Percentiles rank a stretch among this genome's conserved stretches.
These are phyloP conservation scores for Sarcophaga subvicina DNA, from an alignment of 2,888 invertebrate genomes.

Conservation along the genomic window DNA sequence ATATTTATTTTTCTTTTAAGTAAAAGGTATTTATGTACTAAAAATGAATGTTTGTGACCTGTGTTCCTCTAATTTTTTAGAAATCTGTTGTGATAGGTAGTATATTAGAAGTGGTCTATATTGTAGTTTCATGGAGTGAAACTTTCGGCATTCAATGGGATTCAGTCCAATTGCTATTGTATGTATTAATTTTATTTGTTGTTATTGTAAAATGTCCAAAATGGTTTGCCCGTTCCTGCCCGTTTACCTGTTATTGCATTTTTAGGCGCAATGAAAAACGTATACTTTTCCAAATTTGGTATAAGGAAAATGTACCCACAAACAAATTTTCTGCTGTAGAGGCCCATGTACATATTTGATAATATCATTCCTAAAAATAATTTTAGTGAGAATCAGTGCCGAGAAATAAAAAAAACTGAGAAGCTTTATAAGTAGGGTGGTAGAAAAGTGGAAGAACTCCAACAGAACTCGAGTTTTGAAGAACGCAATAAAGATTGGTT, in stretches of 20 bases:
- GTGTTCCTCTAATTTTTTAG: not conserved
- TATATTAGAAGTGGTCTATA: not conserved
- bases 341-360: too few species aligned
- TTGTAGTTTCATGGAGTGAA: too few species aligned
- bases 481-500: not conserved
- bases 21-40: not conserved
- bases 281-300: too few species aligned
- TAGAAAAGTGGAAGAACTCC: constrained; percentile 16
- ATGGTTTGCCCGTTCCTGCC: too few species aligned
- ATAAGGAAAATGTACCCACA: not conserved
- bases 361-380: too few species aligned
- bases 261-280: too few species aligned
- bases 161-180: too few species aligned
- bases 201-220: too few species aligned
- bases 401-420: constrained; percentile 23
- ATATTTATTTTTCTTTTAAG: not conserved
- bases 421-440: not conserved
- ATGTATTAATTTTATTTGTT: too few species aligned
- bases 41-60: not conserved
- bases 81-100: not conserved
- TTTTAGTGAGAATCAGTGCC: not conserved
- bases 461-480: not conserved
- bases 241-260: too few species aligned
- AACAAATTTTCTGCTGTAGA: constrained; percentile 12
- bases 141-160: too few species aligned